A percentile compares a stretch with the other conserved stretches of the same genome.
Conservation (phyloP, 2,797 vertebrate genomes). For the Vultur gryphus region DNA sequence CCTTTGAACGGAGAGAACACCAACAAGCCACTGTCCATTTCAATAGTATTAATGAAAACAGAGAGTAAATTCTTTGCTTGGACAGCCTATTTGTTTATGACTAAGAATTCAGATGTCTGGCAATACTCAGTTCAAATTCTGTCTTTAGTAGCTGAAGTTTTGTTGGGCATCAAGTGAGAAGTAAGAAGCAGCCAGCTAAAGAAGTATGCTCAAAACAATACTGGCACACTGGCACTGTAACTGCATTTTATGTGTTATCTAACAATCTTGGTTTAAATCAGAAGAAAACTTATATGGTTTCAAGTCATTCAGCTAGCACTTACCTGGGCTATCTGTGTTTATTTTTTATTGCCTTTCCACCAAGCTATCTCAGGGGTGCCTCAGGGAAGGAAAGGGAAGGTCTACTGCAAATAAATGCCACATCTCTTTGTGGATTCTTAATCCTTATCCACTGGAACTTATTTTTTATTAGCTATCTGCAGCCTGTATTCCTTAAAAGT, state of each 20-base stretch:
- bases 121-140: background rate
- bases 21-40: background rate
- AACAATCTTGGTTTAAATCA: background rate
- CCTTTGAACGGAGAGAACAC: background rate
- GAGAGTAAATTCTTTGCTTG: background rate
- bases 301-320: background rate
- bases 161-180: background rate
- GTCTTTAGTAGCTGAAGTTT: background rate
- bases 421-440: background rate
- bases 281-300: background rate
- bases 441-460: background rate
- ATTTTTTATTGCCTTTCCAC: background rate
- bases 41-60: background rate
- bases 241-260: background rate
- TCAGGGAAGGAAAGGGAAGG: slow-evolving; percentile 4
- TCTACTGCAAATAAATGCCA: slow-evolving; percentile 1
- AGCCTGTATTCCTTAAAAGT: background rate
- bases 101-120: background rate
- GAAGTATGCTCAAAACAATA: background rate
- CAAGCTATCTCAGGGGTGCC: background rate
- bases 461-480: background rate
- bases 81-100: background rate
- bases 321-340: background rate
- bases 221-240: background rate
- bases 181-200: background rate